Evolutionary conservation across 2,888 invertebrate species (phyloP).

Genomic region (Anorthoa munda): DNA sequence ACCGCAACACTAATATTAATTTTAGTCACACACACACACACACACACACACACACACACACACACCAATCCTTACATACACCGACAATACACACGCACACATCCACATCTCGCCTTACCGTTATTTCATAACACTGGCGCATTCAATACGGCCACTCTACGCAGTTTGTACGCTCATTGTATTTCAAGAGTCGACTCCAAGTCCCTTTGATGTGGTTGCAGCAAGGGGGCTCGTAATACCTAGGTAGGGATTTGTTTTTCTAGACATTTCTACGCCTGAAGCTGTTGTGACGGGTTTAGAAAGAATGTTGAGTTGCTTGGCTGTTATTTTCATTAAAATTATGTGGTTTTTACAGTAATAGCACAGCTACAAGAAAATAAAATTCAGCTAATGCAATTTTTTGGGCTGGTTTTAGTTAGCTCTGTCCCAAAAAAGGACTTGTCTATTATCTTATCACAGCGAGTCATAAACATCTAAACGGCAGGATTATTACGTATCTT

Average conservation of each 20-base stretch:
- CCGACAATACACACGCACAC: background rate
- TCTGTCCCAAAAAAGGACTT: background rate
- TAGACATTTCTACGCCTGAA: conserved; percentile 35
- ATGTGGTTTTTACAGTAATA: background rate
- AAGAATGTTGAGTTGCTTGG: background rate
- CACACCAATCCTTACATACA: background rate
- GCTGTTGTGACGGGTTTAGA: conserved; percentile 24
- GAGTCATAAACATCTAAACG: background rate
- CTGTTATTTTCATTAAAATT: background rate
- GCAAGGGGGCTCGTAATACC: conserved; percentile 42
- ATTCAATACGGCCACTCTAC: conserved; percentile 56
- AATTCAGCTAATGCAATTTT: background rate
- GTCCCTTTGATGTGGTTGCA: conserved; percentile 59
- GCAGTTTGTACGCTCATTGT: conserved; percentile 54
- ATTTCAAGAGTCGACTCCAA: conserved; percentile 54
- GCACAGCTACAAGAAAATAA: background rate
- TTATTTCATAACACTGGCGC: conserved; percentile 47
- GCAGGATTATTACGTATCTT: too few relatives aligned
- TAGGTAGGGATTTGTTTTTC: conserved; percentile 35
- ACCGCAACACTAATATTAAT: background rate
- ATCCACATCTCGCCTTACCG: conserved; percentile 1
- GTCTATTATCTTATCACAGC: background rate
- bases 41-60: background rate
- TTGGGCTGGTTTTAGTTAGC: background rate
- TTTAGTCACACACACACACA: background rate